These are phyloP conservation scores for Abrostola tripartita DNA, from an alignment of 2,888 invertebrate species.

Conservation along the genomic window DNA sequence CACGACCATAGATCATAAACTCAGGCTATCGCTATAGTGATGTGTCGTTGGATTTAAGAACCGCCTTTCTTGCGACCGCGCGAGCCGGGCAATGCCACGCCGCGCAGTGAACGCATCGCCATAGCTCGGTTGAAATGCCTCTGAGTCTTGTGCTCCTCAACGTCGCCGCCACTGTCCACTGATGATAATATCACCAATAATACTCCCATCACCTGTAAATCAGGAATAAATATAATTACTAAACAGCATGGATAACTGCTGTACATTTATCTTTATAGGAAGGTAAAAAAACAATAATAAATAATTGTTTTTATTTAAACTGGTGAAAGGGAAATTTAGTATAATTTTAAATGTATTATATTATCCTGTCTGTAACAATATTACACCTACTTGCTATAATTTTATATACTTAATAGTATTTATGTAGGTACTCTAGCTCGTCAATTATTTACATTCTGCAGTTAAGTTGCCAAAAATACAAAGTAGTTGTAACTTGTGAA, in stretches of 20 bases:
- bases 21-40: conserved; percentile 51
- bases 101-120: conserved; percentile 95
- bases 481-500: no score
- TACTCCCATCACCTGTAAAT: conserved; percentile 92
- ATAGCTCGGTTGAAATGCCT: conserved; percentile 96
- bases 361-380: no score
- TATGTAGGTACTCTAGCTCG: no score
- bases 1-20: conserved; percentile 59
- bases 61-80: conserved; percentile 82
- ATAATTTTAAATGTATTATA: no score
- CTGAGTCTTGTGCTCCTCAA: conserved; percentile 90
- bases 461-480: no score
- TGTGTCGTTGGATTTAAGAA: conserved; percentile 64
- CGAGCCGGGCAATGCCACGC: conserved; percentile 80
- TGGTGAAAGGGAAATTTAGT: no score
- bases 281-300: no score
- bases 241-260: not conserved
- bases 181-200: conserved; percentile 94
- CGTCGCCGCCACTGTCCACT: conserved; percentile 88
- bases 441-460: no score
- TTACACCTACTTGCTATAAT: no score
- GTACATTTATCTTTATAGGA: no score
- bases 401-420: no score
- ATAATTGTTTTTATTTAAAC: no score
- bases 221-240: not conserved